Evolutionary conservation across 2,797 vertebrate species (phyloP), one percentile per base, ranked within the genome.

Genomic region (Microctenopoma lineatum): DNA sequence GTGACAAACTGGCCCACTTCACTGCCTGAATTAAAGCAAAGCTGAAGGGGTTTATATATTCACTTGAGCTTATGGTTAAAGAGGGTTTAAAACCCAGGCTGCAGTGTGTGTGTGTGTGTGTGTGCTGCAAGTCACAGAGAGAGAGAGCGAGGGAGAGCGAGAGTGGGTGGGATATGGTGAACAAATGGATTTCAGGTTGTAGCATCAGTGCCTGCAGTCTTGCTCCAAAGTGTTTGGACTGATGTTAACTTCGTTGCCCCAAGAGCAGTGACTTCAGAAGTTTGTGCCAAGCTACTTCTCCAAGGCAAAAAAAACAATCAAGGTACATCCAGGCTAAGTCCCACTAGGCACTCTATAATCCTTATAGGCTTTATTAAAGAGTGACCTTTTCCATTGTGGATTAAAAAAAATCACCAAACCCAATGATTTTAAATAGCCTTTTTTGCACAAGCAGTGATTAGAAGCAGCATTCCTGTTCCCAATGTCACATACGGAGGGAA

Each of bases 41-140:
- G 77, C 84, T 83, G 69, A 61, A 80, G 79, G 70, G 62, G 72
- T 73, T 83, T 77, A 81, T 77, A 77, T 77, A 79, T 84, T 80
- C 70, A 77, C 79, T 81, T 82, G 70, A 79, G 80, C 69, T 84
- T 70, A 80, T 81, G 85, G 87, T 81, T 87, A 84, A 85, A 84
- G 74, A 83, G 67, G 62, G 66, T 85, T 87, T 87, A 81, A 88
- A 80, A 73, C 61, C 41, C 76, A 77, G 62, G 81, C 61, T 83
- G 67, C 64, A 48, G 46, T 62, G 57, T 51, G 58, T 48, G 44
- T 65, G 57, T 62, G 41, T 51, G 59, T 38, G 34, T 46, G 52
- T 50, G 44, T 60, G 62, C 70, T 25, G 34, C 48, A 32, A 7
- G 29, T 32, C 29, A 32, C 29, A 56, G 56, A 58, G 27, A 52